Base-by-base conservation (phyloP, 2,113 vertebrate species). In the Zootoca vivipara region DNA sequence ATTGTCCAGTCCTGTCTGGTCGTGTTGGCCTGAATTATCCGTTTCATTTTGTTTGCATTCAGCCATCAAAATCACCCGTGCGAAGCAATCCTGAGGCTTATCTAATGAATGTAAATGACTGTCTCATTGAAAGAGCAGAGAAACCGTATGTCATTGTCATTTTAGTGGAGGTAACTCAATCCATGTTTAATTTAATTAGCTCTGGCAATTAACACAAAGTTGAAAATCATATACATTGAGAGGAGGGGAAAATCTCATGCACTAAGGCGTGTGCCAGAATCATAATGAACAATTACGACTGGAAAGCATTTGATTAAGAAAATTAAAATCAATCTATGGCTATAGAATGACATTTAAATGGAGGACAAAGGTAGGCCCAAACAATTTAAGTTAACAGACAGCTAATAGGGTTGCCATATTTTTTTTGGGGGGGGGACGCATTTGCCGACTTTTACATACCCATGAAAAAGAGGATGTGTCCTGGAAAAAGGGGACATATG, bases 111-210 rank as follows among this genome's bases (percentile, higher is more conserved):
- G 79, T 2, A 92, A 92, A 93, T 84, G 26, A 83, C 52, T 90
- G 92, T 83, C 65, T 87, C 82, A 83, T 52, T 58, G 82, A 90
- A 95, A 93, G 80, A 92, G 64, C 2, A 85, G 81, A 85, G 90
- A 93, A 88, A 69, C 72, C 85, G 15, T 87, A 70, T 92, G 81
- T 82, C 69, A 78, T 89, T 88, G 87, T 88, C 15, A 91, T 22
- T 15, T 93, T 88, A 92, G 42, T 7, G 75, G 74, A 90, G 15
- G 83, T 92, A 92, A 89, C 72, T 91, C 94, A 94, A 93, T 92
- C 86, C 65, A 75, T 85, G 91, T 92, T 86, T 93, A 93, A 94
- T 95, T 92, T 87, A 90, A 92, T 95, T 93, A 94, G 89, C 46
- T 85, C 86, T 85, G 84, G 81, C 89, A 94, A 86, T 94, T 92